Conservation (phyloP, 2,888 invertebrate genomes). For the Carterocephalus palaemon region DNA sequence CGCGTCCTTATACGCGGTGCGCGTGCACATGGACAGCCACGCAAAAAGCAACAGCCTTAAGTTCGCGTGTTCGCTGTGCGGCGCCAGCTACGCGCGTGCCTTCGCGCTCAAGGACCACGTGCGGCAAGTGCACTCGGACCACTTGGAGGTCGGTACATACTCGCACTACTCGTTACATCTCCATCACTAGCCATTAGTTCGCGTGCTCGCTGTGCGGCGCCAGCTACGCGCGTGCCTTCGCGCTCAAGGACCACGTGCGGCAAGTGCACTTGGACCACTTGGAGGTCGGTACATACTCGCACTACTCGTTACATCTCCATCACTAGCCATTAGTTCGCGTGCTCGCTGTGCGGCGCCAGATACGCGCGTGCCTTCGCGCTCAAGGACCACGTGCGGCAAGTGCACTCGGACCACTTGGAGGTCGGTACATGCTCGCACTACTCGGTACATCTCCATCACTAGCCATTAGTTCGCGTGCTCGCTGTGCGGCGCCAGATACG, state of each 20-base stretch:
- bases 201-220: constrained; percentile 86
- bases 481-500: constrained; percentile 87
- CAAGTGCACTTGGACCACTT: constrained; percentile 75
- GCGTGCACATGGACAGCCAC: constrained; percentile 87
- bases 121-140: constrained; percentile 79
- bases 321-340: constrained; percentile 84
- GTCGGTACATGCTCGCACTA: too few relatives aligned
- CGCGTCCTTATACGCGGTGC: constrained; percentile 86
- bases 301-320: too few relatives aligned
- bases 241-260: constrained; percentile 85
- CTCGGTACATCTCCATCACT: too few relatives aligned
- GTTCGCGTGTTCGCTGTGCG: constrained; percentile 84
- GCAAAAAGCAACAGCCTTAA: constrained; percentile 83
- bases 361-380: constrained; percentile 87
- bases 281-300: too few relatives aligned
- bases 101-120: constrained; percentile 87
- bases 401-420: constrained; percentile 65
- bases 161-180: too few relatives aligned
- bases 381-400: constrained; percentile 84
- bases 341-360: constrained; percentile 85
- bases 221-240: constrained; percentile 86
- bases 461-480: constrained; percentile 84
- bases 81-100: constrained; percentile 86
- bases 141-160: too few relatives aligned
- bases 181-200: constrained; percentile 84